phyloP scores from a whole-genome alignment of 1,140 invertebrate genomes.

The Drosophila tsacasi region DNA sequence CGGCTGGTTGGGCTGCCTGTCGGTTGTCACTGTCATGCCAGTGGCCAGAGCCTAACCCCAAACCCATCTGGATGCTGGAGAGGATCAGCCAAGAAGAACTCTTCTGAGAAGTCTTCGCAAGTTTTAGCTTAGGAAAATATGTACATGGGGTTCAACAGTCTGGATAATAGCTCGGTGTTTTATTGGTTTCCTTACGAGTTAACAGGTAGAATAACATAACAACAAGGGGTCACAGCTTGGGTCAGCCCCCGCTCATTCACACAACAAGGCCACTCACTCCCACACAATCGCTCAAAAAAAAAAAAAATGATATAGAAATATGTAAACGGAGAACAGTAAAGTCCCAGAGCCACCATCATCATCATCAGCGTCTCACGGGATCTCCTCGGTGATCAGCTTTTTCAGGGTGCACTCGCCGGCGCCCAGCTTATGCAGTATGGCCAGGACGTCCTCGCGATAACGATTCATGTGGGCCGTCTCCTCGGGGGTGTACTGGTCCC shows the following conservation, averaged over 20 bases:
- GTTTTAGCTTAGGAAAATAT: too few relatives aligned
- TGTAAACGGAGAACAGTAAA: not conserved
- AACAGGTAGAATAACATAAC: slow-evolving; percentile 47
- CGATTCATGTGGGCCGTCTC: slow-evolving; percentile 79
- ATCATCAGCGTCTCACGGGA: slow-evolving; percentile 39
- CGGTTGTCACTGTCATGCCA: too few relatives aligned
- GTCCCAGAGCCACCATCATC: not conserved
- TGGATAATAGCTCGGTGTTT: slow-evolving; percentile 26
- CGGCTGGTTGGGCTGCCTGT: slow-evolving; percentile 25
- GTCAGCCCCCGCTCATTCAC: slow-evolving; percentile 6
- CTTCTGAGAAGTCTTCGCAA: too few relatives aligned
- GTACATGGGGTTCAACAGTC: too few relatives aligned
- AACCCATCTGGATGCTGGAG: not conserved
- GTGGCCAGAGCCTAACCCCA: too few relatives aligned
- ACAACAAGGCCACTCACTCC: slow-evolving; percentile 9
- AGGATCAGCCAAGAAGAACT: not conserved
- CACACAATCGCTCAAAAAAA: slow-evolving; percentile 7
- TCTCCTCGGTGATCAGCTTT: slow-evolving; percentile 83
- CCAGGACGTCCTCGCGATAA: slow-evolving; percentile 84
- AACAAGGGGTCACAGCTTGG: slow-evolving; percentile 8
- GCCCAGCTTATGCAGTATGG: slow-evolving; percentile 82
- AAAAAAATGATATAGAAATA: not conserved
- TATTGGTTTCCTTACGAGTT: slow-evolving; percentile 57
- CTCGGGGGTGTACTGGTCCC: slow-evolving; percentile 65
- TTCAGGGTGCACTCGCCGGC: slow-evolving; percentile 85